These are phyloP conservation scores for Corythornis vintsioides DNA, from an alignment of 2,113 vertebrate species.

Conservation along the genomic window DNA sequence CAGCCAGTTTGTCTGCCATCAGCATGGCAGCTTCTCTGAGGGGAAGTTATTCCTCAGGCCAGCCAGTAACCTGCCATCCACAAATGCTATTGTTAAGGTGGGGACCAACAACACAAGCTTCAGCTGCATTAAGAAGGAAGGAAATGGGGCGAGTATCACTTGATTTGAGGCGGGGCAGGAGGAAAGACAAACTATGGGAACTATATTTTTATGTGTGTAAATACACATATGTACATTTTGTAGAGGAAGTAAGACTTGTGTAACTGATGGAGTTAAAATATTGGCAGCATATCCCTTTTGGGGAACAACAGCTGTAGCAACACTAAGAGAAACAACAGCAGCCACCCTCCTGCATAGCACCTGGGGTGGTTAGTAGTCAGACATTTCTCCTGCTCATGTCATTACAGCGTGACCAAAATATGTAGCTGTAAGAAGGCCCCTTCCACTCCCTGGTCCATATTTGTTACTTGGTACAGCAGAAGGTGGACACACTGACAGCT, in stretches of 20 bases:
- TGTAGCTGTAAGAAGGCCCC: neutral
- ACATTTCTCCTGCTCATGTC: neutral
- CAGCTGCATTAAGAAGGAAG: neutral
- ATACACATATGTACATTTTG: accelerated
- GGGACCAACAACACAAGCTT: neutral
- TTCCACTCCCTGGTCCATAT: neutral
- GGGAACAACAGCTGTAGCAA: constrained; percentile 32
- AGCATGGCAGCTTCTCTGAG: accelerated
- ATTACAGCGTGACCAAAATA: neutral
- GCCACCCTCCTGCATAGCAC: neutral
- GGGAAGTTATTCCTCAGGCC: too few relatives aligned
- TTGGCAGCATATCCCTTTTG: neutral
- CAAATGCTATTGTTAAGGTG: neutral
- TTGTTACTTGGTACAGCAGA: neutral
- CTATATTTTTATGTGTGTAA: neutral
- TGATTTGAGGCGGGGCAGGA: neutral
- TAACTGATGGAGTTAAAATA: constrained; percentile 7
- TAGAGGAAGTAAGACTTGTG: neutral
- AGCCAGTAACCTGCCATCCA: neutral
- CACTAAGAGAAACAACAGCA: constrained; percentile 15
- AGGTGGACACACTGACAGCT: neutral
- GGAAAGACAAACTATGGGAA: neutral
- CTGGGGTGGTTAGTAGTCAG: constrained; percentile 17
- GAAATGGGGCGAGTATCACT: neutral
- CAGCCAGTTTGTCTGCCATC: accelerated